These are phyloP conservation scores for Leucoptera coffeella DNA, from an alignment of 2,888 invertebrate genomes.

Conservation along the genomic window DNA sequence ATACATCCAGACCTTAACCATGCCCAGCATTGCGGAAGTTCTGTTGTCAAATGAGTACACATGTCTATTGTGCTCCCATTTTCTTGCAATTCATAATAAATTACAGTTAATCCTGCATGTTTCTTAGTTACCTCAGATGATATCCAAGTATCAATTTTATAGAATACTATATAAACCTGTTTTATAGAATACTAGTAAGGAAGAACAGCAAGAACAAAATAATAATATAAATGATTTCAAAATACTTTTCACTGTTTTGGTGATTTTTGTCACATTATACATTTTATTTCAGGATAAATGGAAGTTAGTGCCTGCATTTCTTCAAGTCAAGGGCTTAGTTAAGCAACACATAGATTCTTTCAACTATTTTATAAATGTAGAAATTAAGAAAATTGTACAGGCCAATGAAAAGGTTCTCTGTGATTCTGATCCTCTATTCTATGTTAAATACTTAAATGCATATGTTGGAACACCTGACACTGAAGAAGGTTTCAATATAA, in stretches of 20 bases:
- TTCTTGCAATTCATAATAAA: no score
- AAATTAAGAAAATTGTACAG: conserved; percentile 93
- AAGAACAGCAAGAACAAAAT: no score
- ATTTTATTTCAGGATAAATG: conserved; percentile 70
- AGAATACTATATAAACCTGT: no score
- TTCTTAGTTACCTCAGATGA: no score
- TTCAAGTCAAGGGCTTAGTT: conserved; percentile 91
- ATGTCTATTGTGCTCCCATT: no score
- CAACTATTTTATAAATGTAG: conserved; percentile 96
- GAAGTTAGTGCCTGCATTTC: conserved; percentile 92
- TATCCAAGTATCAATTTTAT: no score
- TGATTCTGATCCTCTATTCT: conserved; percentile 91
- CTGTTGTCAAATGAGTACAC: no score
- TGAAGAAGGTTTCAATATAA: conserved; percentile 88
- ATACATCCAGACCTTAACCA: no score
- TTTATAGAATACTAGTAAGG: no score
- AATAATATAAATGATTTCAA: no score
- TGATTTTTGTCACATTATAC: neutral
- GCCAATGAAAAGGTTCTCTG: conserved; percentile 91
- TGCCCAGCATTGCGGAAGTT: no score
- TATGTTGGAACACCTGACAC: conserved; percentile 90
- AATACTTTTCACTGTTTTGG: conserved; percentile 2
- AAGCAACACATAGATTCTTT: conserved; percentile 99
- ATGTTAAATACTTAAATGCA: conserved; percentile 93
- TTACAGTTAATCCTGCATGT: no score